Evolutionary conservation across 2,888 invertebrate species (phyloP), one percentile per base, ranked within the genome.

Genomic region (Orthosia incerta): DNA sequence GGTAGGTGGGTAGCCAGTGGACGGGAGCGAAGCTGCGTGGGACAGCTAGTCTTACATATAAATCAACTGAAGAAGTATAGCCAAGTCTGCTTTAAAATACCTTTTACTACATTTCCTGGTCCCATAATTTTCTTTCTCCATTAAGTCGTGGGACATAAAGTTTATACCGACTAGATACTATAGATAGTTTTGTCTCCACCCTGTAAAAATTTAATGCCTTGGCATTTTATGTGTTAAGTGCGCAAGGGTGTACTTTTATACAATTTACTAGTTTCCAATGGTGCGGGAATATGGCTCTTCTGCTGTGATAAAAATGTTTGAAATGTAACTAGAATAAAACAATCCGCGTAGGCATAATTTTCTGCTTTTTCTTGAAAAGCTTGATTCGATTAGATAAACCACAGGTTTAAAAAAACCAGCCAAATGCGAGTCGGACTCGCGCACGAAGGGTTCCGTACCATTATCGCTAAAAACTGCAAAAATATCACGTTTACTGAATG

Each of bases 171-270:
- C 62, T 31, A 46, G 56, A 59, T 53, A 68, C 39, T 55, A 65
- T 57, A 48, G n/a, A 9, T 59, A 51, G 18, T 50, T 20, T 46
- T 16, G 48, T 75, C 67, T 55, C 55, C 65, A 61, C 1, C 55
- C 65, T 66, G 56, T 83, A 79, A 85, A 85, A 73, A 51, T 70
- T 71, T 83, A 72, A 85, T 83, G 76, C 62, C 55, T 18, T 56
- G 55, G 55, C 56, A 80, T 56, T 83, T 83, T 71, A 85, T 83
- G 72, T 70, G 53, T 20, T 51, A n/a, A 46, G 53, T 26, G n/a
- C 50, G 31, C 51, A 20, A 45, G n/a, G 20, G n/a, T 61, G 70
- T 60, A 74, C 57, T 80, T 80, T 79, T 70, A 60, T 68, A 57
- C 23, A 80, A 65, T 62, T 55, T 46, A 66, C 62, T 76, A 46